Conservation (phyloP, 1,140 invertebrate species). For the Zaprionus camerounensis region DNA sequence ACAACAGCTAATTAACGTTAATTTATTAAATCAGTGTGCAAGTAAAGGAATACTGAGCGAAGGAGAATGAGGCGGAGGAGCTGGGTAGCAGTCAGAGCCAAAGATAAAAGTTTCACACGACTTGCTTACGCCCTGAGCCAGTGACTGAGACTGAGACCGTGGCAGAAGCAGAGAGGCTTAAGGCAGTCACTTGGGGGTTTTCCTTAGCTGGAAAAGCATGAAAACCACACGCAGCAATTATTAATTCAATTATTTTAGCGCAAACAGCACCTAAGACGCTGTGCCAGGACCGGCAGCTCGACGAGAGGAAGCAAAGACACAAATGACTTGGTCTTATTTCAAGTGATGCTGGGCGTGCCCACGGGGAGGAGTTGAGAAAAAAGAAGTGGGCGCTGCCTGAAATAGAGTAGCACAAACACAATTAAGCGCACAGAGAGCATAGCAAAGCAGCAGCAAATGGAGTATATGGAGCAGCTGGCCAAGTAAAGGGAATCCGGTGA, state of each 20-base stretch:
- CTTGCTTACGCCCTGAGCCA: constrained; percentile 45
- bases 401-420: constrained; percentile 82
- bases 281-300: constrained; percentile 24
- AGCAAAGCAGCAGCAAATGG: constrained; percentile 29
- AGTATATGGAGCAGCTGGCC: not conserved
- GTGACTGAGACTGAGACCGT: not conserved
- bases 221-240: constrained; percentile 84
- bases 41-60: constrained; percentile 70
- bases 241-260: constrained; percentile 84
- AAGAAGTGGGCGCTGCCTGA: constrained; percentile 55
- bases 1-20: constrained; percentile 84
- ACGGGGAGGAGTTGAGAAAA: not conserved
- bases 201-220: constrained; percentile 83
- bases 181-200: constrained; percentile 40
- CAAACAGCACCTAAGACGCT: constrained; percentile 78
- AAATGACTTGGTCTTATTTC: constrained; percentile 68
- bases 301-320: constrained; percentile 52
- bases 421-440: constrained; percentile 63
- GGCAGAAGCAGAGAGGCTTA: constrained; percentile 11
- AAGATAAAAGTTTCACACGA: constrained; percentile 81
- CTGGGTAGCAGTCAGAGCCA: constrained; percentile 37
- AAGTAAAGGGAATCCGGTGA: not conserved
- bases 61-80: not conserved
- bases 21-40: constrained; percentile 84
- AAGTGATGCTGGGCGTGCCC: constrained; percentile 20